A percentile compares a stretch with the other conserved stretches of the same genome.
phyloP scores from a whole-genome alignment of 2,113 vertebrate species.

The Psammodynastes pulverulentus region DNA sequence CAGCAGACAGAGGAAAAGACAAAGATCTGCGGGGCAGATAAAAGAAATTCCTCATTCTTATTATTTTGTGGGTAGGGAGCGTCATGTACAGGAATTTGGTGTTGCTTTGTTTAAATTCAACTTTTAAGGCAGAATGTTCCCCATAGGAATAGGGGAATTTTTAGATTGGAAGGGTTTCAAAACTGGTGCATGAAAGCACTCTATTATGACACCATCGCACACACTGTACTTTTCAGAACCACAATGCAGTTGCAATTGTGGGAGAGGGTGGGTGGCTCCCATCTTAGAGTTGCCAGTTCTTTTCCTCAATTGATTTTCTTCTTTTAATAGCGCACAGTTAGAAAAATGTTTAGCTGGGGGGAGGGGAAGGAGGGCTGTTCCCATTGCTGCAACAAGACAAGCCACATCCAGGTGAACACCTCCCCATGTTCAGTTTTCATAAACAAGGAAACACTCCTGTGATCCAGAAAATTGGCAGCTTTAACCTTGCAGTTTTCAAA shows the following conservation, averaged over 20 bases:
- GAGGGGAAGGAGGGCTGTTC: not conserved
- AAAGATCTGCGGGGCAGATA: not conserved
- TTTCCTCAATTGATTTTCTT: not conserved
- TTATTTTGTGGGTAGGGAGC: not conserved
- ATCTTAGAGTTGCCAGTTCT: not conserved
- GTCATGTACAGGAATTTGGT: constrained; percentile 45
- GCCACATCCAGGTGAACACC: not conserved
- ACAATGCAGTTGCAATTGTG: not conserved
- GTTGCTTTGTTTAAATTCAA: constrained; percentile 38
- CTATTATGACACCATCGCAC: constrained; percentile 13
- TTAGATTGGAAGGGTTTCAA: constrained; percentile 17
- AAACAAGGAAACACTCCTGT: not conserved
- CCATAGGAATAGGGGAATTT: constrained; percentile 39
- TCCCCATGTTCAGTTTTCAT: not conserved
- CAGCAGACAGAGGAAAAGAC: not conserved
- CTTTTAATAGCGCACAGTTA: not conserved
- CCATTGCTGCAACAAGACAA: not conserved
- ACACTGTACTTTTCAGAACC: constrained; percentile 18
- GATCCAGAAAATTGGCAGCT: not conserved
- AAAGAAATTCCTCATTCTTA: constrained; percentile 8
- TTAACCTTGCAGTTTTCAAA: not conserved
- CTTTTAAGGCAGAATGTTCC: constrained; percentile 41
- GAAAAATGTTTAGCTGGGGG: not conserved
- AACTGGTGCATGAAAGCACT: constrained; percentile 16
- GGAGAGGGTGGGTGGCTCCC: not conserved